Evolutionary conservation across 2,797 vertebrate species (phyloP).

Genomic region (Pangasius mekongensis): DNA sequence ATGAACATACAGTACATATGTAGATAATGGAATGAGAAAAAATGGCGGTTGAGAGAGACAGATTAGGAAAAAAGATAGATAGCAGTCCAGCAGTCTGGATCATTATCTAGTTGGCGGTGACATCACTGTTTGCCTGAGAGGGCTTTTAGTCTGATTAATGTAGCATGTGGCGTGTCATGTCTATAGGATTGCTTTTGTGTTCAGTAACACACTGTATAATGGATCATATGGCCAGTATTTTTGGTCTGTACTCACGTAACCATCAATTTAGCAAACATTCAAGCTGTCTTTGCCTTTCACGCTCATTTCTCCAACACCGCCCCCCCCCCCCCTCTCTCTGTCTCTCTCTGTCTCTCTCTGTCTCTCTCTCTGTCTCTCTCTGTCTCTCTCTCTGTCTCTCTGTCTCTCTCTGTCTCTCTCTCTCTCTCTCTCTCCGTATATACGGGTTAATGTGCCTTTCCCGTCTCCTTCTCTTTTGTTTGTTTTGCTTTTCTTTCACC

Average conservation of each 20-base stretch:
- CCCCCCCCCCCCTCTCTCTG: neutral
- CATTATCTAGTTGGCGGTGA: slow-evolving; percentile 65
- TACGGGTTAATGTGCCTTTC: slow-evolving; percentile 78
- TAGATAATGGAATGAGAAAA: neutral
- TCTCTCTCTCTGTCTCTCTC: slow-evolving; percentile 51
- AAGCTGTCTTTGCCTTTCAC: neutral
- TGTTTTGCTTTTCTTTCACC: slow-evolving; percentile 54
- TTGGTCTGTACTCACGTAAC: slow-evolving; percentile 1
- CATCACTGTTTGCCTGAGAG: slow-evolving; percentile 67
- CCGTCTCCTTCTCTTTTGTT: slow-evolving; percentile 50
- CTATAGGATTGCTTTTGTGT: neutral
- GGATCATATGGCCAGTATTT: slow-evolving; percentile 36
- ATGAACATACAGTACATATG: neutral
- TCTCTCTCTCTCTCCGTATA: slow-evolving; percentile 64
- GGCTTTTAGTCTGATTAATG: slow-evolving; percentile 75
- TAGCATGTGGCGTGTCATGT: slow-evolving; percentile 32
- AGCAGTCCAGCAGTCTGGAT: slow-evolving; percentile 50
- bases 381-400: slow-evolving; percentile 43
- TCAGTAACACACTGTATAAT: neutral
- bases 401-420: slow-evolving; percentile 16
- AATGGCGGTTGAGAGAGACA: neutral
- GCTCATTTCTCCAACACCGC: neutral
- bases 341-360: slow-evolving; percentile 38
- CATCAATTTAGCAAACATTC: neutral
- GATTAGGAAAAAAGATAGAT: neutral